These are phyloP conservation scores for Parauchenoglanis punctatus DNA, from an alignment of 2,797 vertebrate genomes.

Conservation along the genomic window DNA sequence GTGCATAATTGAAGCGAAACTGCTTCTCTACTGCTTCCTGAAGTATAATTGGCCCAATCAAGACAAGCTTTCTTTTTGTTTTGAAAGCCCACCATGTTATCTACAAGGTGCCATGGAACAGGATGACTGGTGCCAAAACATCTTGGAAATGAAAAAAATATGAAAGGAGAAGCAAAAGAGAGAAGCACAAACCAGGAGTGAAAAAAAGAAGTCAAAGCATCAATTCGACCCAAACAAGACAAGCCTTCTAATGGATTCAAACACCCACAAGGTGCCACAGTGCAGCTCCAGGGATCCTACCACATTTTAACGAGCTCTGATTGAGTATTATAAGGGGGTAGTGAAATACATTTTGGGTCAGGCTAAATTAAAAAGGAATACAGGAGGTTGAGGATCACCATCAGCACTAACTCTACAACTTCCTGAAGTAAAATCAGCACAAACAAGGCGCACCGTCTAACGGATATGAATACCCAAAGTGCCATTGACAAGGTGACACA, in stretches of 20 bases:
- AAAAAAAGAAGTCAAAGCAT: not conserved
- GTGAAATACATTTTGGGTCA: not conserved
- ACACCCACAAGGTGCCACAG: conserved; percentile 2
- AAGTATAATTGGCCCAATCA: not conserved
- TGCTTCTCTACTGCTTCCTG: not conserved
- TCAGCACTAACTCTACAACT: not conserved
- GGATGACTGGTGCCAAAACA: not conserved
- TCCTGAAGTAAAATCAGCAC: not conserved
- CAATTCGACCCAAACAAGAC: conserved; percentile 23
- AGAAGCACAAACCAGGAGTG: not conserved
- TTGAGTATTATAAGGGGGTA: conserved; percentile 14
- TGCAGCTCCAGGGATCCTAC: not conserved
- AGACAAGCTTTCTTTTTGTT: not conserved
- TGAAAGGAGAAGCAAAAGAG: not conserved
- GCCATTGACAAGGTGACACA: not conserved
- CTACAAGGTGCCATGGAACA: conserved; percentile 7
- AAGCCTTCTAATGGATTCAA: conserved; percentile 8
- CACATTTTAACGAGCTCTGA: conserved; percentile 19
- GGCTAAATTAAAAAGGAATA: not conserved
- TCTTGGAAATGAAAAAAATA: not conserved
- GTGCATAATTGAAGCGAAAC: not conserved
- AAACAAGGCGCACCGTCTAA: not conserved
- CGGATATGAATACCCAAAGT: not conserved
- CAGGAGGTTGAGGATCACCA: not conserved
- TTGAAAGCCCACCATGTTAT: not conserved